Evolutionary conservation across 92 coral and sea anemone species (phyloP).

Genomic region (Umimayanthus chanpuru): DNA sequence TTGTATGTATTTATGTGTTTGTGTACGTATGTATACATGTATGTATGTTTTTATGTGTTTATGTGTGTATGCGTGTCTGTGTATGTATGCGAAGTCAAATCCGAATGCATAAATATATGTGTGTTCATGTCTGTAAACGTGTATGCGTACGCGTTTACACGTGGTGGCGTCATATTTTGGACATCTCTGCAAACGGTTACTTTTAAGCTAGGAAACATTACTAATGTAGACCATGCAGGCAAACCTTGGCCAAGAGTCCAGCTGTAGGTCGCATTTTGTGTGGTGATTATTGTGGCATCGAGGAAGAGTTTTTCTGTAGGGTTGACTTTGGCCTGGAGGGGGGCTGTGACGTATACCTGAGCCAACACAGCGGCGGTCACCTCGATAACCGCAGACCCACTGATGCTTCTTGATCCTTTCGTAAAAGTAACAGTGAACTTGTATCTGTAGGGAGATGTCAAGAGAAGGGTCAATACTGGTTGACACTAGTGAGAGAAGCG

Average conservation of each 20-base stretch:
- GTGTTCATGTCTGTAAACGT: no score
- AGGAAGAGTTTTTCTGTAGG: neutral
- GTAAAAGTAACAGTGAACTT: constrained; percentile 18
- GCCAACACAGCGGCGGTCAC: neutral
- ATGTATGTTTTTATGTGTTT: no score
- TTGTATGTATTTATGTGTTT: no score
- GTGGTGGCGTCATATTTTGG: no score
- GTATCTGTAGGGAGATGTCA: neutral
- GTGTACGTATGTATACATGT: no score
- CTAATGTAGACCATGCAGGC: neutral
- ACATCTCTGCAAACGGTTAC: no score
- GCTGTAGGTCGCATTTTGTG: constrained; percentile 17
- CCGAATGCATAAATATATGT: no score
- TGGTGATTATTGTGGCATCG: constrained; percentile 3
- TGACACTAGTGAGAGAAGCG: neutral
- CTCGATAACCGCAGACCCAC: neutral
- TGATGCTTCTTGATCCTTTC: constrained; percentile 7
- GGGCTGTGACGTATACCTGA: neutral
- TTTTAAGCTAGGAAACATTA: neutral
- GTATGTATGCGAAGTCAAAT: no score
- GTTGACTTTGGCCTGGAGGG: neutral
- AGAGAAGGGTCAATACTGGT: neutral
- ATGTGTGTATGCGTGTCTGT: no score
- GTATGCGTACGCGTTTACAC: no score
- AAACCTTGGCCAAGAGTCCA: constrained; percentile 21